A percentile compares a stretch with the other conserved stretches of the same genome.
phyloP scores from a whole-genome alignment of 2,888 invertebrate genomes.

The Tyria jacobaeae region DNA sequence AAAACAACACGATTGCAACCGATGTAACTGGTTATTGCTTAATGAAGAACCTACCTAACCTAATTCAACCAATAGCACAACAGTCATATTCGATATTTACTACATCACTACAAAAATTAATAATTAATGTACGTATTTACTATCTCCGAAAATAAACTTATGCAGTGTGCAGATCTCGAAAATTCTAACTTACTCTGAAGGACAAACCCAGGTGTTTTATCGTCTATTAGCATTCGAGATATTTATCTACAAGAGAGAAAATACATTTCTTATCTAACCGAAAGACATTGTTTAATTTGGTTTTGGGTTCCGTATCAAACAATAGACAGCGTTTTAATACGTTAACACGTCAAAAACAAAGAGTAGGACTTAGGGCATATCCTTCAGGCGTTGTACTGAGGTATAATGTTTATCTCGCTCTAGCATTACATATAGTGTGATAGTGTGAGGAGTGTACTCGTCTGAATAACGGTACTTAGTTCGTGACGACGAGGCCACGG shows the following conservation, averaged over 20 bases:
- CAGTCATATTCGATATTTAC: too few species aligned
- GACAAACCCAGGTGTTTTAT: too few species aligned
- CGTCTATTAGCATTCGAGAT: slow-evolving; percentile 2
- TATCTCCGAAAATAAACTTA: too few species aligned
- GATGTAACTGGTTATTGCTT: too few species aligned
- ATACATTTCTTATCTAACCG: neutral
- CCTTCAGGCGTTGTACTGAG: slow-evolving; percentile 55
- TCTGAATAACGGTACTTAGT: slow-evolving; percentile 74
- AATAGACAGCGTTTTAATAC: slow-evolving; percentile 47
- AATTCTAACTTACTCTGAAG: neutral
- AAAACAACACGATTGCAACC: too few species aligned
- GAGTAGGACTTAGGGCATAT: slow-evolving; percentile 49
- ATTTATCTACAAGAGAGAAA: neutral
- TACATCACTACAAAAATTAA: too few species aligned
- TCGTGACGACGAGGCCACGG: slow-evolving; percentile 79
- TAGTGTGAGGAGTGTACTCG: slow-evolving; percentile 64
- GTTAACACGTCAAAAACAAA: slow-evolving; percentile 63
- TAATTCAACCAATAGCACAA: too few species aligned
- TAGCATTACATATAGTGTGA: slow-evolving; percentile 41
- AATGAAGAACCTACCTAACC: too few species aligned
- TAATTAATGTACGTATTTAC: too few species aligned
- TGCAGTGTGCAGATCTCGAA: too few species aligned
- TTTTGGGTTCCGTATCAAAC: slow-evolving; percentile 29
- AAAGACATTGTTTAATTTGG: slow-evolving; percentile 13
- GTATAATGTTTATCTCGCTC: slow-evolving; percentile 62